Conservation (phyloP, 1,140 invertebrate species). For the Leucophenga varia region DNA sequence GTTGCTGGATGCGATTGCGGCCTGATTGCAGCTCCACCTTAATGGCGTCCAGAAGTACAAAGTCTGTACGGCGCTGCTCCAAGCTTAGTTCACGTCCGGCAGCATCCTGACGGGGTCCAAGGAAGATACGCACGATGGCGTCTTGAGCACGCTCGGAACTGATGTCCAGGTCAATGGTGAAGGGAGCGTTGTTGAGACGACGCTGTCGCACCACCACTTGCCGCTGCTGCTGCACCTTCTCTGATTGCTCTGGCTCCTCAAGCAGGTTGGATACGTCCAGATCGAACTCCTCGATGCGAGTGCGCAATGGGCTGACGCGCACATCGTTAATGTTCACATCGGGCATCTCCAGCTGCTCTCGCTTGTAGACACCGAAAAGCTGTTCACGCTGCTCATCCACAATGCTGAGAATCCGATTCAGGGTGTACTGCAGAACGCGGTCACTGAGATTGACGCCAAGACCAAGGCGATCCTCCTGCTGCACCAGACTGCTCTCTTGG, state of each 20-base stretch:
- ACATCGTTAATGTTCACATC: slow-evolving; percentile 64
- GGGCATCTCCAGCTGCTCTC: slow-evolving; percentile 59
- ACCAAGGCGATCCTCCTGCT: slow-evolving; percentile 15
- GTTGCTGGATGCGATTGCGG: slow-evolving; percentile 66
- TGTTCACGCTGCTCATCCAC: slow-evolving; percentile 60
- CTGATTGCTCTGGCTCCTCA: slow-evolving; percentile 26
- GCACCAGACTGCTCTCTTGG: slow-evolving; percentile 15
- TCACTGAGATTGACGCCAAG: slow-evolving; percentile 58
- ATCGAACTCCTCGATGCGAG: slow-evolving; percentile 34
- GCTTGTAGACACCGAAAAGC: slow-evolving; percentile 60
- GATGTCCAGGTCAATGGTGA: slow-evolving; percentile 61
- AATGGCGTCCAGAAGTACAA: slow-evolving; percentile 71
- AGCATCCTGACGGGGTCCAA: slow-evolving; percentile 61
- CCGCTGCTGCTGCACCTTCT: not conserved
- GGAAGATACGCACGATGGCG: slow-evolving; percentile 59
- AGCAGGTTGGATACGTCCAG: slow-evolving; percentile 51
- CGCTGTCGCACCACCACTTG: slow-evolving; percentile 45
- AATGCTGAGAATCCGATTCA: slow-evolving; percentile 62
- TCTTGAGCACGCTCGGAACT: slow-evolving; percentile 57
- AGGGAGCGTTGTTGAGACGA: slow-evolving; percentile 66
- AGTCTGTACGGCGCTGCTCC: slow-evolving; percentile 64
- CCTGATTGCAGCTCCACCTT: slow-evolving; percentile 64
- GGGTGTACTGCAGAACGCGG: slow-evolving; percentile 65
- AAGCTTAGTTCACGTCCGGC: slow-evolving; percentile 59
- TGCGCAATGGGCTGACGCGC: slow-evolving; percentile 57